phyloP scores from a whole-genome alignment of 2,797 vertebrate genomes.

The Enteromius viviparus region DNA sequence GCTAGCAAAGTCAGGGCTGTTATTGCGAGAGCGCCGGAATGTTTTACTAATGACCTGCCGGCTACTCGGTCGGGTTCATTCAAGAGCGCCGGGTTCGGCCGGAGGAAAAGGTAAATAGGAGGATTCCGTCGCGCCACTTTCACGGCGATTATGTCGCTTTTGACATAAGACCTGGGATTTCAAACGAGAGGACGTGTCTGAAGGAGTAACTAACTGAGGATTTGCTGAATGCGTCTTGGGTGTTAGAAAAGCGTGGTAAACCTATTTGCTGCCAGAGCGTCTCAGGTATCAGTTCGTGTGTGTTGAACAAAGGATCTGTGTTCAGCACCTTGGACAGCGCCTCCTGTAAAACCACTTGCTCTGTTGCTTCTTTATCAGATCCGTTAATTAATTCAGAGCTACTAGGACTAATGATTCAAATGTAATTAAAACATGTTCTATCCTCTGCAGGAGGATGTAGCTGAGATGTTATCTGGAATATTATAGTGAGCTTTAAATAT shows the following conservation, averaged over 20 bases:
- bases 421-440: conserved; percentile 2
- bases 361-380: not conserved
- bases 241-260: conserved; percentile 38
- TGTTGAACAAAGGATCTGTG: conserved; percentile 10
- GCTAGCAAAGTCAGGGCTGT: not conserved
- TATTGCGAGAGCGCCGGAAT: not conserved
- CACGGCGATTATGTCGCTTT: conserved; percentile 32
- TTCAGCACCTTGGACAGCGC: conserved; percentile 58
- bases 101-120: conserved; percentile 33
- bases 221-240: conserved; percentile 6
- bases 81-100: conserved; percentile 9
- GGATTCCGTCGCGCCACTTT: conserved; percentile 24
- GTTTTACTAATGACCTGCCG: conserved; percentile 45
- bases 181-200: not conserved
- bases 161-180: conserved; percentile 31
- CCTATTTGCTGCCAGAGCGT: conserved; percentile 25
- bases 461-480: not conserved
- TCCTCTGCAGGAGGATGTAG: not conserved
- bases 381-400: conserved; percentile 28
- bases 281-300: conserved; percentile 1
- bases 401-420: conserved; percentile 10
- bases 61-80: conserved; percentile 14
- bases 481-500: conserved; percentile 3
- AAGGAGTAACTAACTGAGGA: conserved; percentile 18
- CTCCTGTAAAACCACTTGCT: not conserved